Evolutionary conservation across 1,140 invertebrate species (phyloP).

Genomic region (Helicorthomorpha holstii): DNA sequence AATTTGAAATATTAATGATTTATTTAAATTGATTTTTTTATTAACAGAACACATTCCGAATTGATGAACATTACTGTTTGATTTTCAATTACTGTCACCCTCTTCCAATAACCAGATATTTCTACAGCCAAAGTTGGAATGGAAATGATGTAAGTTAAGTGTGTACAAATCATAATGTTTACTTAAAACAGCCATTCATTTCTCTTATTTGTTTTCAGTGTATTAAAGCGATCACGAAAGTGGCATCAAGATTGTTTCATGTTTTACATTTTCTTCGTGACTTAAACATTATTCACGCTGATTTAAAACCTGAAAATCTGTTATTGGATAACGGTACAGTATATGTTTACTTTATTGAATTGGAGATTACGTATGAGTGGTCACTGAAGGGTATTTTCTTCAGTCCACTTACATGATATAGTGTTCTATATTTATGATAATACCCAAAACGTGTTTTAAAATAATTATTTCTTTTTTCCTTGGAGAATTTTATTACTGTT

Average conservation of each 20-base stretch:
- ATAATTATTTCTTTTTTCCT: too few species aligned
- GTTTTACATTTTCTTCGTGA: slow-evolving; percentile 24
- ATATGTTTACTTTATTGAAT: too few species aligned
- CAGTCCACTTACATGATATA: too few species aligned
- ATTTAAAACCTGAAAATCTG: slow-evolving; percentile 29
- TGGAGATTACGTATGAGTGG: too few species aligned
- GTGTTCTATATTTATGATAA: too few species aligned
- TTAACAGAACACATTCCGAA: slow-evolving; percentile 20
- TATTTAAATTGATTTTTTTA: not conserved
- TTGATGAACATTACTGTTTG: slow-evolving; percentile 23
- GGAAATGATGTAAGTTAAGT: slow-evolving; percentile 10
- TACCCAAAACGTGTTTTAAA: too few species aligned
- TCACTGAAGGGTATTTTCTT: too few species aligned
- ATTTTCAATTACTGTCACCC: slow-evolving; percentile 22
- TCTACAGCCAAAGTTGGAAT: slow-evolving; percentile 12
- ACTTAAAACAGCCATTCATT: not conserved
- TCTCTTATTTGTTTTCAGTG: not conserved
- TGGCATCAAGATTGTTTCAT: slow-evolving; percentile 20
- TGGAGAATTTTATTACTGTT: too few species aligned
- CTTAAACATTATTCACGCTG: slow-evolving; percentile 27
- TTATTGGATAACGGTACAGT: slow-evolving; percentile 19
- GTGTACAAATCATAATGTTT: not conserved
- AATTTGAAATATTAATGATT: too few species aligned
- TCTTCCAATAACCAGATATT: slow-evolving; percentile 16
- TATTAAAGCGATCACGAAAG: slow-evolving; percentile 14